These are phyloP conservation scores for Eublepharis macularius DNA, from an alignment of 2,113 vertebrate species.

Conservation along the genomic window DNA sequence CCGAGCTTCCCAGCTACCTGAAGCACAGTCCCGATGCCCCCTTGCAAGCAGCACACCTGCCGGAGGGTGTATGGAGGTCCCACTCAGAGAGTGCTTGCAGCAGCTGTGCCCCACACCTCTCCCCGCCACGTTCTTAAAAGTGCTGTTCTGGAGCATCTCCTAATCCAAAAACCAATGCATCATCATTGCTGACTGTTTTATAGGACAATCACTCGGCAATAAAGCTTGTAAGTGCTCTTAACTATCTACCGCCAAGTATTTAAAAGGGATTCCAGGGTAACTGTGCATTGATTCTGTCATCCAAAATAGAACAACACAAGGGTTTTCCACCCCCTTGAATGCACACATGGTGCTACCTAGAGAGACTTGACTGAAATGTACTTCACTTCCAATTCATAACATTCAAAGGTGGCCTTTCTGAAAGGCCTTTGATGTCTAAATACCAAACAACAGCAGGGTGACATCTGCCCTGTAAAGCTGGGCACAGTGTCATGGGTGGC, in stretches of 20 bases:
- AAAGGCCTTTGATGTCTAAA: neutral
- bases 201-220: neutral
- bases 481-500: neutral
- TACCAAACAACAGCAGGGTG: neutral
- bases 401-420: neutral
- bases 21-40: neutral
- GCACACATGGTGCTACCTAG: neutral
- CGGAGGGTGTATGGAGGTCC: neutral
- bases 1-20: neutral
- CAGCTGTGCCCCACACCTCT: neutral
- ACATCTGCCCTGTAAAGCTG: neutral
- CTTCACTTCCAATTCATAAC: neutral
- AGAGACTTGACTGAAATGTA: neutral
- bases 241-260: neutral
- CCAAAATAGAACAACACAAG: neutral
- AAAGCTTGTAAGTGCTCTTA: constrained; percentile 15
- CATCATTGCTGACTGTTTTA: neutral
- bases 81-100: neutral
- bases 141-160: constrained; percentile 6
- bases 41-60: constrained; percentile 1
- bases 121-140: neutral
- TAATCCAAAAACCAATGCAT: neutral
- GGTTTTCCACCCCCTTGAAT: constrained; percentile 17
- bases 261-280: neutral
- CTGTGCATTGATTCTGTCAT: neutral